Conservation (phyloP, 2,113 vertebrate genomes). For the Podiceps cristatus region DNA sequence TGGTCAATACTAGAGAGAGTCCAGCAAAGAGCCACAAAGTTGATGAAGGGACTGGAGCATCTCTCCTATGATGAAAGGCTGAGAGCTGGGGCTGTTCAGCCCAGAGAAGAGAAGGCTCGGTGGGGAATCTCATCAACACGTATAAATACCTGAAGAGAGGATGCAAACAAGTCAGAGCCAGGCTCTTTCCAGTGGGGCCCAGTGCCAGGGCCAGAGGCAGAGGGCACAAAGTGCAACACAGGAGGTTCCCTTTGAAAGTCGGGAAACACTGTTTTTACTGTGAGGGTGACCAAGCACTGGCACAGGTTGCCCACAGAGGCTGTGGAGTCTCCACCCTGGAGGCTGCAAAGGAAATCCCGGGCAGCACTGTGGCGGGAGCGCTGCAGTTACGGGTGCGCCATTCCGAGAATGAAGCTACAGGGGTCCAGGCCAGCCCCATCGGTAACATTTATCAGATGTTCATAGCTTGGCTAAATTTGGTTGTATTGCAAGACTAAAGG, state of each 20-base stretch:
- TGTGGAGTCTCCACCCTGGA: not conserved
- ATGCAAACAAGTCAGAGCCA: not conserved
- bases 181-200: not conserved
- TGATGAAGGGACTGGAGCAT: not conserved
- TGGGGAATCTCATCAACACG: not conserved
- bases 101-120: not conserved
- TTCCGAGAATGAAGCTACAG: not conserved
- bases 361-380: fast-evolving
- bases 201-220: not conserved
- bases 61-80: not conserved
- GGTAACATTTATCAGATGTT: not conserved
- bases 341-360: not conserved
- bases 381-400: not conserved
- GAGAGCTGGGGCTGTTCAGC: not conserved
- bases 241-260: not conserved
- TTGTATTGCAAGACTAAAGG: not conserved
- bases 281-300: not conserved
- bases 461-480: not conserved
- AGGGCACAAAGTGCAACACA: not conserved
- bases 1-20: not conserved
- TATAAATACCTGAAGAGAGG: not conserved
- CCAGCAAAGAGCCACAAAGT: not conserved
- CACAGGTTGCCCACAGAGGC: not conserved
- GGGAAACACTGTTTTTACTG: not conserved
- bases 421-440: not conserved